phyloP scores from a whole-genome alignment of 2,888 invertebrate species.

The Conus canariensis region DNA sequence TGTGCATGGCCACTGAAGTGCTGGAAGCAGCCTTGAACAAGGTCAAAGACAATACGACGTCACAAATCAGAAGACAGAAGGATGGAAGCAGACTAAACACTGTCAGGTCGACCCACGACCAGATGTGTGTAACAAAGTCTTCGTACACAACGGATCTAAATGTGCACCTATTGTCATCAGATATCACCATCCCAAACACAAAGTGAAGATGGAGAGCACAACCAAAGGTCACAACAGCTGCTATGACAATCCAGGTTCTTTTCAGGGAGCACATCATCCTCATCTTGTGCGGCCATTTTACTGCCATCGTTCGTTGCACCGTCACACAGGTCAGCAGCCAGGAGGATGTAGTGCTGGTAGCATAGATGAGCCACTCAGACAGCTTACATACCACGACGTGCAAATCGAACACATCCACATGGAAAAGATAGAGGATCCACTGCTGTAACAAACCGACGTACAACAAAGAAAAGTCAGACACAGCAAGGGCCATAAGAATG shows the following conservation, averaged over 20 bases:
- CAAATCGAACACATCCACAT: neutral
- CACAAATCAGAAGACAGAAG: neutral
- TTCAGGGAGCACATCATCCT: neutral
- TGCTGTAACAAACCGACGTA: neutral
- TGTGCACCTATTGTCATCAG: neutral
- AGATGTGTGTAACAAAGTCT: neutral
- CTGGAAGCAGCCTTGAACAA: neutral
- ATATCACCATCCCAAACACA: neutral
- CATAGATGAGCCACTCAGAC: neutral
- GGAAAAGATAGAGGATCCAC: neutral
- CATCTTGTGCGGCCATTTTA: neutral
- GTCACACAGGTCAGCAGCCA: conserved; percentile 22
- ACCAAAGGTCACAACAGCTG: neutral
- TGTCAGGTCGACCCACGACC: neutral
- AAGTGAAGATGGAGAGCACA: neutral
- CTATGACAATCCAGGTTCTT: neutral
- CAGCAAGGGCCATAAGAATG: conserved; percentile 9
- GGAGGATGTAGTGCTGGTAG: neutral
- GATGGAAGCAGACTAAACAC: neutral
- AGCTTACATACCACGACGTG: neutral
- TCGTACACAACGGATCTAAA: neutral
- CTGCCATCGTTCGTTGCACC: conserved; percentile 6
- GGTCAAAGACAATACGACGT: conserved; percentile 4
- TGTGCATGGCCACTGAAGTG: neutral
- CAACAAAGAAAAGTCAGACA: neutral